Evolutionary conservation across 2,113 vertebrate species (phyloP).

Genomic region (Myrmecobius fasciatus): DNA sequence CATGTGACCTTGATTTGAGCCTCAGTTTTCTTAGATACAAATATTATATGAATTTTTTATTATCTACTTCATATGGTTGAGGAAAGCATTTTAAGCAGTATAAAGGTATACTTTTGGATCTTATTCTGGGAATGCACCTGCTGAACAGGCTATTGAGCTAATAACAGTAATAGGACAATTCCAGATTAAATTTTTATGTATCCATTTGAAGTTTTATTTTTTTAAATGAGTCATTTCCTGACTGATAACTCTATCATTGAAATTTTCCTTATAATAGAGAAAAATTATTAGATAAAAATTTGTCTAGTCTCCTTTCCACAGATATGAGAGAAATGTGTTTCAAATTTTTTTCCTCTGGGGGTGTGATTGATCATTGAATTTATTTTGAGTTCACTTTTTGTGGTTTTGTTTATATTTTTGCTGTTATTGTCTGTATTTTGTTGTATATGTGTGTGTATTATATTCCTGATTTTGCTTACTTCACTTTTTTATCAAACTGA

Average conservation of each 20-base stretch:
- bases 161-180: neutral
- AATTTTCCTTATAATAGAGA: neutral
- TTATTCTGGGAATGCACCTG: neutral
- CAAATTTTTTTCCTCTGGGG: neutral
- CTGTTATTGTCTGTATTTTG: neutral
- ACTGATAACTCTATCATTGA: neutral
- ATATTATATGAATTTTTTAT: neutral
- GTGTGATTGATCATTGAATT: neutral
- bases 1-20: neutral
- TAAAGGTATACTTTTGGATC: neutral
- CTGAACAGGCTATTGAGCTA: neutral
- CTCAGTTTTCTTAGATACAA: neutral
- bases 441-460: neutral
- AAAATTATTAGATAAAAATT: neutral
- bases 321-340: neutral
- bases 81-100: neutral
- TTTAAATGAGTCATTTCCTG: neutral
- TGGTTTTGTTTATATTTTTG: neutral
- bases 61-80: neutral
- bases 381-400: neutral
- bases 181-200: neutral
- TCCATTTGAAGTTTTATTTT: neutral
- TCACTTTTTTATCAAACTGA: neutral
- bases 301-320: neutral
- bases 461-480: neutral